A percentile compares a stretch with the other conserved stretches of the same genome.
phyloP scores from a whole-genome alignment of 2,888 invertebrate species.

The Fragum sueziense region DNA sequence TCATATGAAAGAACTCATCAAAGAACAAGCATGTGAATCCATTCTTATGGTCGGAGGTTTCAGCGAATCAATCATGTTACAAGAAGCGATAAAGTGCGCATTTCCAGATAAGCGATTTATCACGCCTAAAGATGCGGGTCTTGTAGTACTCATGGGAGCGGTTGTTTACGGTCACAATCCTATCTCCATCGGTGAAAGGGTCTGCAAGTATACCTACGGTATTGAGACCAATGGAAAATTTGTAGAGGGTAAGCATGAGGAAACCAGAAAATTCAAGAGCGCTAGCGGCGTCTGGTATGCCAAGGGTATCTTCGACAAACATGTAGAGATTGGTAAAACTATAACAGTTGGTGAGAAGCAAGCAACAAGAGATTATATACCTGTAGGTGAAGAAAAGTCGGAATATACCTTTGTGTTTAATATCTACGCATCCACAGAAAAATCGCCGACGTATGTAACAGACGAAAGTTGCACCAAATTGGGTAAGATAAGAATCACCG shows the following conservation, averaged over 20 bases:
- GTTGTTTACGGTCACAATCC: slow-evolving; percentile 6
- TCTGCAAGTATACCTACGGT: neutral
- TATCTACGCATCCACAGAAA: neutral
- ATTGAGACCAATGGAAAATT: neutral
- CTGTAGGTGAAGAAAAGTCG: neutral
- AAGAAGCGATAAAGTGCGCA: neutral
- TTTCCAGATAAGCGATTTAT: neutral
- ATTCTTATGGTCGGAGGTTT: slow-evolving; percentile 7
- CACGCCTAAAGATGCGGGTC: neutral
- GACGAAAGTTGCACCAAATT: neutral
- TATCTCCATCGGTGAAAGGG: slow-evolving; percentile 2
- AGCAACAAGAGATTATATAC: neutral
- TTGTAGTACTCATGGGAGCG: neutral
- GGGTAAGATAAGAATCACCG: neutral
- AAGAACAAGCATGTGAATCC: neutral
- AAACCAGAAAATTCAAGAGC: neutral
- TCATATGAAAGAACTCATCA: neutral
- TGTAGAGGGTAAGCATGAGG: neutral
- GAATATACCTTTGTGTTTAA: neutral
- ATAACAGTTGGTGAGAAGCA: too few relatives aligned
- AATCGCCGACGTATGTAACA: neutral
- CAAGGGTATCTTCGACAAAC: neutral
- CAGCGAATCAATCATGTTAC: neutral
- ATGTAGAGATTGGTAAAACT: neutral
- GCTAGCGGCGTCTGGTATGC: neutral